Conservation (phyloP, 2,113 vertebrate genomes). For the Ceratotherium simum region DNA sequence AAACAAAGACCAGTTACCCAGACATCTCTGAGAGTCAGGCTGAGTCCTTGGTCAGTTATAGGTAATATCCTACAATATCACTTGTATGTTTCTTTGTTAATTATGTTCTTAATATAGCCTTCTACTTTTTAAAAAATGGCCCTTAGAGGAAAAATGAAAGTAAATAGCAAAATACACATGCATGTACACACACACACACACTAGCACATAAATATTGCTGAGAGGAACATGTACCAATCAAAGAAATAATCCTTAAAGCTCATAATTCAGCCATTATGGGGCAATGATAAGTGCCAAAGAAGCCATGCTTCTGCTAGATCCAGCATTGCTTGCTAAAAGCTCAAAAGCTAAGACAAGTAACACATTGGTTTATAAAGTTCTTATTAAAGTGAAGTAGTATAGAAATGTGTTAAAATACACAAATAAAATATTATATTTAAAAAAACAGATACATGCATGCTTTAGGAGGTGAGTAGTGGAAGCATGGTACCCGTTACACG, state of each 20-base stretch:
- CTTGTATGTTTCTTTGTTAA: background rate
- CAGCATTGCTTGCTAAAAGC: background rate
- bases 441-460: background rate
- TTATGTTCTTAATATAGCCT: background rate
- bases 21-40: background rate
- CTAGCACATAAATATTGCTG: background rate
- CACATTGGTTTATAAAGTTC: background rate
- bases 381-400: background rate
- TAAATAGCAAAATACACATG: background rate
- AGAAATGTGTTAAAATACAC: background rate
- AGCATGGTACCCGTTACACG: background rate
- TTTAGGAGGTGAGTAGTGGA: background rate
- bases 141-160: background rate
- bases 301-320: background rate
- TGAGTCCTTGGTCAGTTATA: background rate
- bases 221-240: background rate
- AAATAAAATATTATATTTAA: background rate
- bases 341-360: background rate
- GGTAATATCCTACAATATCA: background rate
- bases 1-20: background rate
- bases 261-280: background rate
- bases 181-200: background rate
- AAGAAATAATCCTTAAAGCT: background rate
- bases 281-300: background rate
- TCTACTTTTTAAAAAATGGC: background rate